Evolutionary conservation across 2,888 invertebrate genomes (phyloP).

Genomic region (Drosophila parthenogenetica): DNA sequence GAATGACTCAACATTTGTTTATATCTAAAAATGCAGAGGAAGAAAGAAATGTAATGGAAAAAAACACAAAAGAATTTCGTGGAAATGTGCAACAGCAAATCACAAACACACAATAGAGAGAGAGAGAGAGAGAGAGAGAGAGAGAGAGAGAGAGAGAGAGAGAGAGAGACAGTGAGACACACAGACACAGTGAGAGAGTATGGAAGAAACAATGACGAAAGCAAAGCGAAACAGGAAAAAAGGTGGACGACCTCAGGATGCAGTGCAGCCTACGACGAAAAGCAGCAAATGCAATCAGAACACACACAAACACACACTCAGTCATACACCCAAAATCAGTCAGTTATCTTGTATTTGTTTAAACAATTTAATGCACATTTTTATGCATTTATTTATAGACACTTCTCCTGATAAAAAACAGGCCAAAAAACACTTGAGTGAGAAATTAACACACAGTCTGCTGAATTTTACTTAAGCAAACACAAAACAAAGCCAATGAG

Average conservation of each 20-base stretch:
- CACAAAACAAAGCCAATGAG: conserved; percentile 42
- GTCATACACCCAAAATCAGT: background rate
- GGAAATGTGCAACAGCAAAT: conserved; percentile 23
- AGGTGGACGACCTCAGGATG: conserved; percentile 72
- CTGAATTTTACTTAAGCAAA: conserved; percentile 38
- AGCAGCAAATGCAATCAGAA: conserved; percentile 28
- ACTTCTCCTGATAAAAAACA: conserved; percentile 6
- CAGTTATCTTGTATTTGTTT: background rate
- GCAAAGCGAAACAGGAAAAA: conserved; percentile 49
- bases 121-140: too few relatives aligned
- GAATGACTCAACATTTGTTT: conserved; percentile 21
- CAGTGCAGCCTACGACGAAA: conserved; percentile 26
- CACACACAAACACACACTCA: conserved; percentile 12
- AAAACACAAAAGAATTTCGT: conserved; percentile 4
- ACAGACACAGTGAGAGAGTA: background rate
- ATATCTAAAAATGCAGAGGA: conserved; percentile 15
- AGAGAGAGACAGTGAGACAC: conserved; percentile 2
- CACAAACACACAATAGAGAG: too few relatives aligned
- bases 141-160: background rate
- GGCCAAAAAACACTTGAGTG: conserved; percentile 1
- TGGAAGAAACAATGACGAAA: conserved; percentile 57
- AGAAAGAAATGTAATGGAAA: conserved; percentile 7
- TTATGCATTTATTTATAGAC: conserved; percentile 22
- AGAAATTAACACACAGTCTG: conserved; percentile 60
- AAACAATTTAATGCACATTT: conserved; percentile 19